phyloP scores from a whole-genome alignment of 1,140 invertebrate genomes.

The Drosophila trapezifrons region DNA sequence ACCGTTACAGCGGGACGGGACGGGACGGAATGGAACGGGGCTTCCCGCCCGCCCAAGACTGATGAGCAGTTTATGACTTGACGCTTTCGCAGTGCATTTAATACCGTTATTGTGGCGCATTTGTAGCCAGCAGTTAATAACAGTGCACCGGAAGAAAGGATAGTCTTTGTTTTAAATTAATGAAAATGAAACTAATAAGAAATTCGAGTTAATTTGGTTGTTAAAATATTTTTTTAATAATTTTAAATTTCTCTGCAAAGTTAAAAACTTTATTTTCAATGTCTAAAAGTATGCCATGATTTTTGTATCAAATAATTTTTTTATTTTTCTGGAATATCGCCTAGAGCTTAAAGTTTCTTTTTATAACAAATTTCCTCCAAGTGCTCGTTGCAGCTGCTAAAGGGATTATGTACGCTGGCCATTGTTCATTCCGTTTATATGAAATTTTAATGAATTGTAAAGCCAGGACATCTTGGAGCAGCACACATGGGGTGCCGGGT shows the following conservation, averaged over 20 bases:
- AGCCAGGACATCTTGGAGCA: slow-evolving; percentile 52
- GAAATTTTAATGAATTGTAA: slow-evolving; percentile 75
- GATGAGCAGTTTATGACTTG: slow-evolving; percentile 82
- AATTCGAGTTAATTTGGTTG: no score
- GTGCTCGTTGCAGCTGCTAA: slow-evolving; percentile 40
- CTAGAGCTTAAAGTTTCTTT: no score
- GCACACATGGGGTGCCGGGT: slow-evolving; percentile 17
- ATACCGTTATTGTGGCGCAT: slow-evolving; percentile 63
- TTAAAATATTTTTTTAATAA: neutral
- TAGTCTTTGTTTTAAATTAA: neutral
- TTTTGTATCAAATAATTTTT: no score
- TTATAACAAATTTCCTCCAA: no score
- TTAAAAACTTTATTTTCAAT: neutral
- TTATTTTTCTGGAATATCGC: no score
- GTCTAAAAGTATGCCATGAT: no score
- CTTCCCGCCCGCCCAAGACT: slow-evolving; percentile 54
- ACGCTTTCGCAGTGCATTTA: slow-evolving; percentile 73
- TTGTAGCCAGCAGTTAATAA: slow-evolving; percentile 78
- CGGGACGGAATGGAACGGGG: neutral
- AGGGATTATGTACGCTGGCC: slow-evolving; percentile 51
- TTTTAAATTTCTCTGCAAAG: neutral
- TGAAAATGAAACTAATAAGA: no score
- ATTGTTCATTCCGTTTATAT: slow-evolving; percentile 60
- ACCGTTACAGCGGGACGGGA: slow-evolving; percentile 32
- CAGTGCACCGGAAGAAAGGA: neutral